These are phyloP conservation scores for Trachops cirrhosus DNA, from an alignment of 2,797 vertebrate genomes.

Conservation along the genomic window DNA sequence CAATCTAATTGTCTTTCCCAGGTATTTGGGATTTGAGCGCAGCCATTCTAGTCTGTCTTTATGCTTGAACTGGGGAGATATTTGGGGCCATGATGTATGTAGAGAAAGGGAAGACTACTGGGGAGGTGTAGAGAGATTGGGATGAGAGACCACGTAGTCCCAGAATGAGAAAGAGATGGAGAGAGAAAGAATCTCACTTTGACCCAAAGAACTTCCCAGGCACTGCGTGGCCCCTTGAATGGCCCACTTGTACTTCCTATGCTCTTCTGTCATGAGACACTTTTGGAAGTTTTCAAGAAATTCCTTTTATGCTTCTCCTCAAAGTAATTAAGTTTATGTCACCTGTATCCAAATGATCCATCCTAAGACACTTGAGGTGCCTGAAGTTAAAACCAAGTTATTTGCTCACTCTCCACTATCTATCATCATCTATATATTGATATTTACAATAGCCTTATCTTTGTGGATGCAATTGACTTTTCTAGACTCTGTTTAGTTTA, in stretches of 20 bases:
- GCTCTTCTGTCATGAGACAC: neutral
- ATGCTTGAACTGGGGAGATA: neutral
- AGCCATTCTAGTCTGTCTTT: neutral
- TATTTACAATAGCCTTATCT: neutral
- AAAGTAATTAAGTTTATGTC: neutral
- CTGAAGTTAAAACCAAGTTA: conserved; percentile 22
- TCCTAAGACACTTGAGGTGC: neutral
- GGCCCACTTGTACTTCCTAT: neutral
- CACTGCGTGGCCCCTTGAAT: neutral
- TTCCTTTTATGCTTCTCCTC: neutral
- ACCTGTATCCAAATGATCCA: neutral
- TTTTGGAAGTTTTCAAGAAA: neutral
- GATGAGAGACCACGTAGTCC: neutral
- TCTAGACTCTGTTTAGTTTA: neutral
- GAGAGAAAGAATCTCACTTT: neutral
- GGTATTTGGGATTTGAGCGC: neutral
- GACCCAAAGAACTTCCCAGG: neutral
- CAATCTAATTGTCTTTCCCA: neutral
- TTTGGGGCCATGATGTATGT: neutral
- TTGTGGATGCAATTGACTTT: neutral
- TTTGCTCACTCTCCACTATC: neutral
- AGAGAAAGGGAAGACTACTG: neutral
- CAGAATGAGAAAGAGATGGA: neutral
- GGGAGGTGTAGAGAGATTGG: neutral
- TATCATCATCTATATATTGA: neutral